A percentile compares a stretch with the other conserved stretches of the same genome.
Conservation (phyloP, 2,113 vertebrate genomes). For the Delphinus delphis region DNA sequence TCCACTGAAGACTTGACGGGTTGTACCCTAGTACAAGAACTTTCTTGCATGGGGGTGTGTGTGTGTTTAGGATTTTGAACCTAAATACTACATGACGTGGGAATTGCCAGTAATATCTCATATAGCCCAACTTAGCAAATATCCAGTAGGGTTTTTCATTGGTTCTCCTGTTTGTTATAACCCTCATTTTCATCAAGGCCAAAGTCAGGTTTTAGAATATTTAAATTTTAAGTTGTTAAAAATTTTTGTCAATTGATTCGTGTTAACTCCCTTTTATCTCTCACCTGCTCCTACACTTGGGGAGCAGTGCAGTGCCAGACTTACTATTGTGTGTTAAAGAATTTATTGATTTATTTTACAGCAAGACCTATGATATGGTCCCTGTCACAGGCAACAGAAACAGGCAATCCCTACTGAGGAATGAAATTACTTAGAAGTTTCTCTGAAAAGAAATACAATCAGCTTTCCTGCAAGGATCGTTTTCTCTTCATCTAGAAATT, state of each 20-base stretch:
- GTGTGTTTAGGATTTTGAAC: neutral
- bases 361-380: neutral
- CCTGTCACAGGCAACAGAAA: neutral
- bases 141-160: neutral
- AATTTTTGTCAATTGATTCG: neutral
- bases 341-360: conserved; percentile 27
- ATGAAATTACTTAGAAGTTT: neutral
- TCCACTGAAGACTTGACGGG: neutral
- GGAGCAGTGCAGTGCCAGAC: neutral
- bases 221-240: neutral
- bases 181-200: neutral
- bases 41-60: neutral
- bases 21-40: neutral
- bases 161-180: neutral
- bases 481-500: conserved; percentile 14
- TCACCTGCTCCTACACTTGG: neutral
- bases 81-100: neutral
- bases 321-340: neutral
- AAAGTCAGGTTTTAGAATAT: neutral
- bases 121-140: neutral
- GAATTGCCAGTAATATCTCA: neutral
- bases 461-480: neutral
- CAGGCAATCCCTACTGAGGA: neutral
- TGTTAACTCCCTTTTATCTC: neutral
- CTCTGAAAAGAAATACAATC: neutral